Percentiles rank a stretch among this genome's conserved stretches.
Evolutionary conservation across 2,113 vertebrate genomes (phyloP).

Genomic region (Gallinago paraguaiae): DNA sequence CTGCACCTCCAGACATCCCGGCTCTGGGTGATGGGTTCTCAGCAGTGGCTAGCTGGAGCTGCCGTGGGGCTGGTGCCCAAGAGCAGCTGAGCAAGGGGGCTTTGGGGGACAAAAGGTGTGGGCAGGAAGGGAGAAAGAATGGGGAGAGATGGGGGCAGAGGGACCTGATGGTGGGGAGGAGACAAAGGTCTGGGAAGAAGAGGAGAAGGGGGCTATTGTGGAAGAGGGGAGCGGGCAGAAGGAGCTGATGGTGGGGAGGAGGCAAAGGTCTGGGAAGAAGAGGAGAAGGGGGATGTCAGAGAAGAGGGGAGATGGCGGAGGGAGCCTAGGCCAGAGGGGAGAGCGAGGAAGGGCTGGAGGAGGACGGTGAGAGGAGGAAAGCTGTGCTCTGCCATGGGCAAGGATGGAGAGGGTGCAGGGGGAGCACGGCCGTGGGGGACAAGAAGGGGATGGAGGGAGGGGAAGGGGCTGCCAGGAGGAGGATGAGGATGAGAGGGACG

Average conservation of each 20-base stretch:
- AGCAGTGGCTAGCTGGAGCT: fast-evolving
- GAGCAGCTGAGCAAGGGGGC: not conserved
- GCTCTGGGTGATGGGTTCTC: fast-evolving
- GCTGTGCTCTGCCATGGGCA: not conserved
- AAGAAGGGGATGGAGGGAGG: too few relatives aligned
- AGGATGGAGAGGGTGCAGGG: not conserved
- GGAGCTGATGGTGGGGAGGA: not conserved
- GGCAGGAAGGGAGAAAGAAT: not conserved
- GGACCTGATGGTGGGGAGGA: not conserved
- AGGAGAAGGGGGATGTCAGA: not conserved
- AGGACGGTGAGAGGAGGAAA: not conserved
- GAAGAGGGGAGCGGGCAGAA: not conserved
- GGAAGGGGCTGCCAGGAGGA: not conserved
- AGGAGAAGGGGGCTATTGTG: not conserved
- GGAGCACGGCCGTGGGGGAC: not conserved
- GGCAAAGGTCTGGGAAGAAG: not conserved
- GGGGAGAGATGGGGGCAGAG: not conserved
- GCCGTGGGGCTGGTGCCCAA: not conserved
- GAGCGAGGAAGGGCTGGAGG: not conserved
- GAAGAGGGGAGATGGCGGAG: not conserved
- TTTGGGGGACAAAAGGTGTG: not conserved
- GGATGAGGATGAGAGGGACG: not conserved
- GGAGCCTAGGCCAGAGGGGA: not conserved
- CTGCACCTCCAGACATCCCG: fast-evolving
- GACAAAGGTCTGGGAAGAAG: not conserved